Conservation (phyloP, 53 echinoderm and acorn worm species). For the Holothuria scabra region DNA sequence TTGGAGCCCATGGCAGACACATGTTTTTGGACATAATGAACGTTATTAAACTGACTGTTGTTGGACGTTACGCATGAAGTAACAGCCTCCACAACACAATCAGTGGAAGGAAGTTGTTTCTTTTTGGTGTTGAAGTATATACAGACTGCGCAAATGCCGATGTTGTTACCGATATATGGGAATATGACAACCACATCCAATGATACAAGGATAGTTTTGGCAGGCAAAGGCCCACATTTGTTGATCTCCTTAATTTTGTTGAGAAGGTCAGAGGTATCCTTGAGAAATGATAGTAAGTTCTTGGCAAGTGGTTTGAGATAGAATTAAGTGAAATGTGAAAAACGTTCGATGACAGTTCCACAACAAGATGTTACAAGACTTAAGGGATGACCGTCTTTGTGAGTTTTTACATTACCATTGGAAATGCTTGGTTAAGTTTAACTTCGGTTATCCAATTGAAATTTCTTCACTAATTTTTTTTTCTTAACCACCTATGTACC, state of each 20-base stretch:
- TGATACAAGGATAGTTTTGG: constrained; percentile 5
- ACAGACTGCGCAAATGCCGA: background rate
- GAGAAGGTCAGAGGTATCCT: too few species aligned
- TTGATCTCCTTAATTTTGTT: too few species aligned
- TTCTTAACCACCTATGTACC: background rate
- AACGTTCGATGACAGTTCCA: too few species aligned
- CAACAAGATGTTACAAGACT: background rate
- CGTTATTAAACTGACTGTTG: background rate
- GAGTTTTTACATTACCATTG: background rate
- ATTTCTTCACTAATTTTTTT: background rate
- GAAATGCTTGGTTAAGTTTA: background rate
- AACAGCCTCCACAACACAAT: constrained; percentile 9
- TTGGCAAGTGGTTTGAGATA: too few species aligned
- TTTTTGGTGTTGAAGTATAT: constrained; percentile 1
- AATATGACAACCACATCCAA: constrained; percentile 23
- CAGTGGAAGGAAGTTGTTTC: background rate
- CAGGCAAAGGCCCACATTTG: too few species aligned
- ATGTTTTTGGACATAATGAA: constrained; percentile 22
- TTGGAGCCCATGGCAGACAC: constrained; percentile 11
- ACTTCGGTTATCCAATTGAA: background rate
- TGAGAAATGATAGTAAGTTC: too few species aligned
- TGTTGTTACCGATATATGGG: constrained; percentile 25
- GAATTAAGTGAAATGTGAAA: too few species aligned
- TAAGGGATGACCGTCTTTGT: background rate
- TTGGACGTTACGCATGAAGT: background rate